These are phyloP conservation scores for Pseudochirops corinnae DNA, from an alignment of 2,797 vertebrate genomes.

Conservation along the genomic window DNA sequence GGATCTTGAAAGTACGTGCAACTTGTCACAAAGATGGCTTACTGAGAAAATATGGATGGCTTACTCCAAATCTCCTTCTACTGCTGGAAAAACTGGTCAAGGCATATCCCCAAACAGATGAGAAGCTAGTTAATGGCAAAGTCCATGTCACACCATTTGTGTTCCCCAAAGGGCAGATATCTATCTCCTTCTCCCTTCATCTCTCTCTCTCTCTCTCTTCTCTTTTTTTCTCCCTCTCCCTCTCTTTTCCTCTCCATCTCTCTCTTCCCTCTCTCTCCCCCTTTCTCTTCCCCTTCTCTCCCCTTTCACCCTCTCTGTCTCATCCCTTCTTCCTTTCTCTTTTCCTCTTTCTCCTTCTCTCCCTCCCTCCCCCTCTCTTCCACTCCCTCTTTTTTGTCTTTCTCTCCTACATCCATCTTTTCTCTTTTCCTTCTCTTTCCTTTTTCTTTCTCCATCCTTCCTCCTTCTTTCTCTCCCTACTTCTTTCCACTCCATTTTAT, in stretches of 20 bases:
- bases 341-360: neutral
- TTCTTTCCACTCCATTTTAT: neutral
- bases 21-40: neutral
- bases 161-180: neutral
- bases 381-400: neutral
- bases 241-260: fast-evolving
- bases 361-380: neutral
- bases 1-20: neutral
- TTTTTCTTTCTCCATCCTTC: neutral
- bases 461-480: neutral
- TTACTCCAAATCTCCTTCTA: neutral
- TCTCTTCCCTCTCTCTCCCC: neutral
- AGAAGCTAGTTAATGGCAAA: neutral
- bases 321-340: neutral
- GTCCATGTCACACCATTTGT: neutral
- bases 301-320: neutral
- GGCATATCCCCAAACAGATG: neutral
- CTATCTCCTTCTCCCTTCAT: neutral
- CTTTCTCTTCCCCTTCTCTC: neutral
- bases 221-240: too few species aligned
- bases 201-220: neutral
- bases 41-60: neutral
- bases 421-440: neutral
- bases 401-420: neutral
- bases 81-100: neutral